Conservation (phyloP, 2,113 vertebrate species). For the Poeciliopsis retropinna region DNA sequence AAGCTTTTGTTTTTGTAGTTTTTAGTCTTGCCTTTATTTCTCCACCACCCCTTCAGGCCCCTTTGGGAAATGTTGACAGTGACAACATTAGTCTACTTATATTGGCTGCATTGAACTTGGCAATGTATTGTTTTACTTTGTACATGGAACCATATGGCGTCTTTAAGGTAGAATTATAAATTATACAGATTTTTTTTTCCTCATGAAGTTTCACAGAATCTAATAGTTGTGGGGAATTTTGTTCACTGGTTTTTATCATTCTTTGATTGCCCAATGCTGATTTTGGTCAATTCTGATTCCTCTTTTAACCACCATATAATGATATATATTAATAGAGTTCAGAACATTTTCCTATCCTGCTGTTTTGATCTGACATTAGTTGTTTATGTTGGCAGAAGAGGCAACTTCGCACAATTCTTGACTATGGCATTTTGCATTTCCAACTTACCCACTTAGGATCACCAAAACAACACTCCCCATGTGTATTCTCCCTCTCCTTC, state of each 20-base stretch:
- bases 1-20: neutral
- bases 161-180: neutral
- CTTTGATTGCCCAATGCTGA: neutral
- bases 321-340: no score
- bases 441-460: no score
- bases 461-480: no score
- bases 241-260: neutral
- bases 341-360: neutral
- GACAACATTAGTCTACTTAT: neutral
- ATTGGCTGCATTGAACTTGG: neutral
- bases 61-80: neutral
- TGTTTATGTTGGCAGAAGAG: neutral
- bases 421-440: no score
- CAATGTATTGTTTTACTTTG: neutral
- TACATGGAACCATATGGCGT: neutral
- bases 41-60: no score
- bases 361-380: neutral
- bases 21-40: neutral
- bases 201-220: no score
- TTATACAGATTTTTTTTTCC: neutral
- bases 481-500: no score
- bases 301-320: no score
- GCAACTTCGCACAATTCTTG: neutral
- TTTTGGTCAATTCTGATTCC: neutral
- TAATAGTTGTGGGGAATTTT: no score